phyloP scores from a whole-genome alignment of 2,113 vertebrate genomes.

The Carettochelys insculpta region DNA sequence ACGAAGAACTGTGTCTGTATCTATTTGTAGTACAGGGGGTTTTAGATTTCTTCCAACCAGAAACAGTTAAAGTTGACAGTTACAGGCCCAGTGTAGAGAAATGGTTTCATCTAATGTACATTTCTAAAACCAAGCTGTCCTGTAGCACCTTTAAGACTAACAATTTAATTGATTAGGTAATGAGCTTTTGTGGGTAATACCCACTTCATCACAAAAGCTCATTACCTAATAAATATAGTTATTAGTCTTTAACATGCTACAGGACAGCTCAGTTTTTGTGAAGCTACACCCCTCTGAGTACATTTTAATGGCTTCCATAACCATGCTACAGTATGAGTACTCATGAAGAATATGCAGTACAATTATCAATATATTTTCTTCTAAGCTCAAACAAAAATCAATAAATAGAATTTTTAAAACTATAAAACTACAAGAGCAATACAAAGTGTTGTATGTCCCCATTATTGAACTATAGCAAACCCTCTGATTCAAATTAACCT shows the following conservation, averaged over 20 bases:
- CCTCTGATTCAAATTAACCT: not conserved
- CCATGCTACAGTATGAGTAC: rapidly evolving
- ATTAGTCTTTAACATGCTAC: too few relatives aligned
- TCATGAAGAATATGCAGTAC: rapidly evolving
- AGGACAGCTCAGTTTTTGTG: too few relatives aligned
- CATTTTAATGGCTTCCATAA: not conserved
- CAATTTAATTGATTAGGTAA: too few relatives aligned
- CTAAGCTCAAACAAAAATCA: not conserved
- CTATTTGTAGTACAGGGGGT: not conserved
- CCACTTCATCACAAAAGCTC: too few relatives aligned
- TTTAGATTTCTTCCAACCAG: not conserved
- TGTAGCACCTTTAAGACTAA: too few relatives aligned
- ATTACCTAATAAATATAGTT: too few relatives aligned
- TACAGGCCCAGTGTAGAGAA: not conserved
- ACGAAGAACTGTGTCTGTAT: conserved; percentile 36
- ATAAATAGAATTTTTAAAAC: not conserved
- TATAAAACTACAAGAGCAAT: not conserved
- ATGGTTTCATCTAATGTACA: rapidly evolving
- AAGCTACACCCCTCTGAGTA: too few relatives aligned
- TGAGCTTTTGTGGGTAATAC: too few relatives aligned
- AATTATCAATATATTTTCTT: not conserved
- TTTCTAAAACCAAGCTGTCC: too few relatives aligned
- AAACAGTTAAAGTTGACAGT: not conserved
- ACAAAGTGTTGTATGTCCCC: not conserved
- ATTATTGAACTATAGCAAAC: not conserved